phyloP scores from a whole-genome alignment of 2,113 vertebrate species.

The Mixornis gularis region DNA sequence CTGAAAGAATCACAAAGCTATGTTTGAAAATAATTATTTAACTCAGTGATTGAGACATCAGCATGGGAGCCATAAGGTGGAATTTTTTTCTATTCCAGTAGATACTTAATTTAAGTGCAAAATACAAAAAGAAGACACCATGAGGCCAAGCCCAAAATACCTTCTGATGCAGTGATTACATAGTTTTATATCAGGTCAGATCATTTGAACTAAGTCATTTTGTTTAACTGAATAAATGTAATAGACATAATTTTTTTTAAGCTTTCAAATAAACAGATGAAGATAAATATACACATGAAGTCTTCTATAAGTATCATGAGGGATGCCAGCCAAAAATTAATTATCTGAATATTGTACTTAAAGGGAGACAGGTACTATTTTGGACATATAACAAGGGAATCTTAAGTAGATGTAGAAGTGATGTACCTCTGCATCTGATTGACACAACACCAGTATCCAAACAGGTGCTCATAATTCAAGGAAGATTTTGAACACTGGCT shows the following conservation, averaged over 20 bases:
- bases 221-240: neutral
- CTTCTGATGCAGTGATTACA: neutral
- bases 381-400: neutral
- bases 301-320: neutral
- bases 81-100: neutral
- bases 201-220: neutral
- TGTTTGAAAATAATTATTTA: neutral
- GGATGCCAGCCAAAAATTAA: neutral
- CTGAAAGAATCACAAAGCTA: neutral
- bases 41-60: neutral
- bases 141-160: neutral
- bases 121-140: neutral
- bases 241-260: neutral
- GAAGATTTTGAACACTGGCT: neutral
- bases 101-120: neutral
- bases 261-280: neutral
- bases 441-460: neutral
- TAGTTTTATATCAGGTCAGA: neutral
- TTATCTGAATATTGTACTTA: neutral
- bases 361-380: neutral
- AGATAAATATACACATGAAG: neutral
- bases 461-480: neutral
- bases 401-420: neutral
- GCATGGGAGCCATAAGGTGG: neutral
- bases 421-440: neutral